These are phyloP conservation scores for Leptinotarsa haldemani DNA, from an alignment of 2,888 invertebrate genomes.

Conservation along the genomic window DNA sequence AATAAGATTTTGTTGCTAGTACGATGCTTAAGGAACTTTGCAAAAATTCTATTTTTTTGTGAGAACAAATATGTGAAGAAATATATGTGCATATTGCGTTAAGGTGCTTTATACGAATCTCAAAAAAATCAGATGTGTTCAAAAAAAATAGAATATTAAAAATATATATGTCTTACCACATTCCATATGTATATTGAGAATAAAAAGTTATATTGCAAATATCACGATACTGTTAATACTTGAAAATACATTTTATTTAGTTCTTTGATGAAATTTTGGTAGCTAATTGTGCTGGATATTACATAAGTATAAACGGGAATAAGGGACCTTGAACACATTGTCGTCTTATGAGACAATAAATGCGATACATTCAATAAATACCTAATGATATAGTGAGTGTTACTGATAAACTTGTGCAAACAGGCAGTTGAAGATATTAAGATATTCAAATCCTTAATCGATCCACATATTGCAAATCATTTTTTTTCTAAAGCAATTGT, in stretches of 20 bases:
- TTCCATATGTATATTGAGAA: conserved; percentile 48
- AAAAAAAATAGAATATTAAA: conserved; percentile 41
- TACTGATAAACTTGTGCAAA: background rate
- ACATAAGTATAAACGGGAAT: conserved; percentile 35
- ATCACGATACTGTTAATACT: conserved; percentile 51
- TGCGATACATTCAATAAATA: background rate
- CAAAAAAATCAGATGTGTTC: conserved; percentile 52
- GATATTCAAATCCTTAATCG: too few species aligned
- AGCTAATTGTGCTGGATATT: conserved; percentile 46
- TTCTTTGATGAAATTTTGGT: conserved; percentile 48
- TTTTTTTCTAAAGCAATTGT: too few species aligned
- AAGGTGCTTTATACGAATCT: conserved; percentile 54
- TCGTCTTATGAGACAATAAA: conserved; percentile 51
- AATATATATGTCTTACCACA: conserved; percentile 49
- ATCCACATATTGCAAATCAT: too few species aligned
- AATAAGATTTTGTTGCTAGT: conserved; percentile 20
- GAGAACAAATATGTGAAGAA: conserved; percentile 29
- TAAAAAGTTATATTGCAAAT: conserved; percentile 42
- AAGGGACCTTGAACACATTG: conserved; percentile 52
- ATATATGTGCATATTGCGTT: conserved; percentile 39
- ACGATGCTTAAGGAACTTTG: conserved; percentile 8
- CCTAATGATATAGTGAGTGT: background rate
- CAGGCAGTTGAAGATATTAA: too few species aligned
- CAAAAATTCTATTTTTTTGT: conserved; percentile 28
- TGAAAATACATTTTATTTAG: conserved; percentile 53